Conservation (phyloP, 2,888 invertebrate species). For the Ditula angustiorana region DNA sequence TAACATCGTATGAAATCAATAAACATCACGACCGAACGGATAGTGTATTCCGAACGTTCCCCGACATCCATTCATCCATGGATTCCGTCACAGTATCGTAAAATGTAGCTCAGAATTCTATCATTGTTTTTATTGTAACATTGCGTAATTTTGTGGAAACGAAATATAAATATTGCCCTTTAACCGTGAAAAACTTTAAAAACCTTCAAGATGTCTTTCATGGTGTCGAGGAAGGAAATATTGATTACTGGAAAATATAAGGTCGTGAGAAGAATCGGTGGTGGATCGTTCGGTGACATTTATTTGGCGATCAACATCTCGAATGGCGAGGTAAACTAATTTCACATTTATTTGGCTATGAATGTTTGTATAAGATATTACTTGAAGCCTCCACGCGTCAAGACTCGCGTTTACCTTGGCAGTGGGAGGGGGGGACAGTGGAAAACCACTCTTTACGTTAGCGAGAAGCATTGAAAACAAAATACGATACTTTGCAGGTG, state of each 20-base stretch:
- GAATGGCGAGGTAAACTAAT: conserved; percentile 92
- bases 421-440: conserved; percentile 21
- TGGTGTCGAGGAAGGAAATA: conserved; percentile 86
- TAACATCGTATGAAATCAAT: conserved; percentile 6
- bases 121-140: conserved; percentile 63
- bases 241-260: conserved; percentile 97
- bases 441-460: conserved; percentile 9
- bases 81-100: conserved; percentile 52
- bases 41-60: conserved; percentile 42
- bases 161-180: conserved; percentile 50
- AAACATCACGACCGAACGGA: conserved; percentile 3
- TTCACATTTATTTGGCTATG: conserved; percentile 30
- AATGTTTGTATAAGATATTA: neutral
- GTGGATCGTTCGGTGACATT: conserved; percentile 99
- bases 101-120: conserved; percentile 69
- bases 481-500: conserved; percentile 27
- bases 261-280: conserved; percentile 98
- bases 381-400: conserved; percentile 34
- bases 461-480: conserved; percentile 24
- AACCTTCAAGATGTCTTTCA: conserved; percentile 56
- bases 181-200: conserved; percentile 52
- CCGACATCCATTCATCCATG: conserved; percentile 45
- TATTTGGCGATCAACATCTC: conserved; percentile 97
- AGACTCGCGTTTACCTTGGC: conserved; percentile 33
- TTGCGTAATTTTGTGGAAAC: conserved; percentile 65